A percentile compares a stretch with the other conserved stretches of the same genome.
Evolutionary conservation across 2,888 invertebrate genomes (phyloP).

Genomic region (Parascotia fuliginaria): DNA sequence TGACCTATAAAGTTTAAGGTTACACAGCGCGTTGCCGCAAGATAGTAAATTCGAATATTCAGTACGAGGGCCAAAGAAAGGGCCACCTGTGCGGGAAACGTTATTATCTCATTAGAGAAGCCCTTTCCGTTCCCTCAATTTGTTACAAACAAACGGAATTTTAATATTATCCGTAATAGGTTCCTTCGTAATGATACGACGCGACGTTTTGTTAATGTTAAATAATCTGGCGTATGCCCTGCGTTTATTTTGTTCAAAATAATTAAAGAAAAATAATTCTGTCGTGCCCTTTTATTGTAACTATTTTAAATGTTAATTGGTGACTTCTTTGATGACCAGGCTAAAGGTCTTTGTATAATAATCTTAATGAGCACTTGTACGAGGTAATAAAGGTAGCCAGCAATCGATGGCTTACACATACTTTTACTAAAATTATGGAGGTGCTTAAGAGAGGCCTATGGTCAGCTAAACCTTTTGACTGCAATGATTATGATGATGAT

Average conservation of each 20-base stretch:
- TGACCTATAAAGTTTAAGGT: slow-evolving; percentile 48
- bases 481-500: no score
- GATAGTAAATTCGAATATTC: slow-evolving; percentile 50
- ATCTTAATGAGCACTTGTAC: no score
- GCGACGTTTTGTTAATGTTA: slow-evolving; percentile 51
- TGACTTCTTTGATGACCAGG: background rate
- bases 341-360: background rate
- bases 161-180: slow-evolving; percentile 63
- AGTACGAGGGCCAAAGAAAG: slow-evolving; percentile 33
- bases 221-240: slow-evolving; percentile 37
- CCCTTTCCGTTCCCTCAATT: slow-evolving; percentile 69
- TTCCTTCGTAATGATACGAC: slow-evolving; percentile 54
- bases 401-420: no score
- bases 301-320: background rate
- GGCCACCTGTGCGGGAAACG: slow-evolving; percentile 68
- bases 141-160: slow-evolving; percentile 71
- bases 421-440: no score
- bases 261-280: slow-evolving; percentile 37
- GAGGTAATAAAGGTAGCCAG: no score
- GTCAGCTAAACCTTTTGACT: no score
- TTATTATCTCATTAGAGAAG: slow-evolving; percentile 76
- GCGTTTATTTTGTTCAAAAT: slow-evolving; percentile 32
- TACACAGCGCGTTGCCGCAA: slow-evolving; percentile 33
- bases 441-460: no score
- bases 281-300: slow-evolving; percentile 7